Evolutionary conservation across 2,888 invertebrate genomes (phyloP), one percentile per base, ranked within the genome.

Genomic region (Sesia apiformis): DNA sequence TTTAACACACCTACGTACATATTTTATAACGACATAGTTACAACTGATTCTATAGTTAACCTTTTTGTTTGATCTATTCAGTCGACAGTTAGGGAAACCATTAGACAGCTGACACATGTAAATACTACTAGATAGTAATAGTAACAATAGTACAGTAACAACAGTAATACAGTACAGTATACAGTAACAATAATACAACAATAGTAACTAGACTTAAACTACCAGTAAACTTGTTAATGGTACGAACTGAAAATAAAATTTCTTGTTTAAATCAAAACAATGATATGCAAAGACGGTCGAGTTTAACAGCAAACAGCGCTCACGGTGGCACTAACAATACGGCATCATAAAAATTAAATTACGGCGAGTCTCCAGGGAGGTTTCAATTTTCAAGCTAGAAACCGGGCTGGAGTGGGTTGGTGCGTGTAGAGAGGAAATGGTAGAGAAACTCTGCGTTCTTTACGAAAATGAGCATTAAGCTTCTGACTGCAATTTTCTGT

Each of bases 271-370:
- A 50, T 38, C 50, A 50, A 38, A 50, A 50, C 53, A 56, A 58
- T 58, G 56, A 54, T 56, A 54, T 39, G 53, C n/a, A 39, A 49
- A 53, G 46, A 53, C 46, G 7, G 6, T 69, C 68, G 66, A 78
- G 72, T 71, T 76, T 70, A 76, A 74, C 72, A 70, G 69, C 73
- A 80, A 81, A 79, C 75, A 75, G 67, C 71, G 70, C 71, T 73
- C 67, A 68, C 64, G 67, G 67, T 68, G 74, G 72, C 76, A 75
- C 69, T 69, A 78, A 80, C 80, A 80, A 81, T 79, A 78, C 74
- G 76, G 74, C 78, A 72, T 74, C 77, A 74, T 81, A 83, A 82
- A 81, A 86, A 86, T 85, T 81, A 84, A 85, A 86, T 85, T 82
- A 84, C 78, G 69, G 65, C 63, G 74, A 73, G 76, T 78, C 84